phyloP scores from a whole-genome alignment of 35 echinoderm and acorn worm genomes.

The Heliocidaris erythrogramma region DNA sequence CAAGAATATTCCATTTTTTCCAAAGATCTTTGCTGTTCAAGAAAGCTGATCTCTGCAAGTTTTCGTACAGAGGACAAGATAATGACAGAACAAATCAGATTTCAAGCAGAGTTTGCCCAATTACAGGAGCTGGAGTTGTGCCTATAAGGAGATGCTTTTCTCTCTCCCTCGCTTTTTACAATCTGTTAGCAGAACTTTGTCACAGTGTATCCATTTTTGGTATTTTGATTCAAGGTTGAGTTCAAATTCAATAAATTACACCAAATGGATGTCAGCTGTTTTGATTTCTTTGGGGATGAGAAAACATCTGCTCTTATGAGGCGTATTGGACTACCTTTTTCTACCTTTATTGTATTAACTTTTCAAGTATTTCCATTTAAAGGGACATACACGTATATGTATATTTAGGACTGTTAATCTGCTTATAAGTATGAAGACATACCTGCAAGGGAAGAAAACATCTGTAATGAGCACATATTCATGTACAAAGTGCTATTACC shows the following conservation, averaged over 20 bases:
- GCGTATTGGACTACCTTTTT: neutral
- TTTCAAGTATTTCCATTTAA: too few species aligned
- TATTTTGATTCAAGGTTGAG: neutral
- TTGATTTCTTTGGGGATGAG: neutral
- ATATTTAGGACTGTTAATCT: too few species aligned
- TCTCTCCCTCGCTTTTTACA: neutral
- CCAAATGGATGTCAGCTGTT: neutral
- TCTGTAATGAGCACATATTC: too few species aligned
- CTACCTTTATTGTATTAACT: neutral
- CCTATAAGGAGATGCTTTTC: neutral
- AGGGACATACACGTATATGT: too few species aligned
- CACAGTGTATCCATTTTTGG: neutral
- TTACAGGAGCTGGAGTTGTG: neutral
- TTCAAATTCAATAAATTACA: neutral
- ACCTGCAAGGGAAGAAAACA: too few species aligned
- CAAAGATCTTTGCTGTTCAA: neutral
- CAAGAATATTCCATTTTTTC: too few species aligned
- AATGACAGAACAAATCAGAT: neutral
- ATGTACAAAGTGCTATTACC: too few species aligned
- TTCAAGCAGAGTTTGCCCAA: neutral
- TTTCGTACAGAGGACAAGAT: neutral
- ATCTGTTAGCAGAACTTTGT: neutral
- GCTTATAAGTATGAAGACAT: too few species aligned
- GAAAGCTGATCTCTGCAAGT: neutral
- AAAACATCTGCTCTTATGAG: neutral